These are phyloP conservation scores for Hydriomena furcata DNA, from an alignment of 2,888 invertebrate species.

Conservation along the genomic window DNA sequence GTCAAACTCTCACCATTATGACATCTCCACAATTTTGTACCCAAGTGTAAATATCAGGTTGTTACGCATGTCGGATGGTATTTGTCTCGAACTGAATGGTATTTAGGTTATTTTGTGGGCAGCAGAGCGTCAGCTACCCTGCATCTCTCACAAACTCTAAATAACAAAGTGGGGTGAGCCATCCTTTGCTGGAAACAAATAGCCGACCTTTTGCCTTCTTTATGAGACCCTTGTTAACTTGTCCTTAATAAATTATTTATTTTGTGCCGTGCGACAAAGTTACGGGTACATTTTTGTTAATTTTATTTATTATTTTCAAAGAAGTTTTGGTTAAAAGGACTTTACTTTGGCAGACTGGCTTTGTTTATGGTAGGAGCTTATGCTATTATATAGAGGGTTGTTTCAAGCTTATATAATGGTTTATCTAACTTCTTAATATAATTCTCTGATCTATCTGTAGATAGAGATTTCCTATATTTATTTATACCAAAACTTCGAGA, in stretches of 20 bases:
- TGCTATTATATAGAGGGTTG: slow-evolving; percentile 14
- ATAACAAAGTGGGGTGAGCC: slow-evolving; percentile 75
- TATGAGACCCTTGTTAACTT: slow-evolving; percentile 83
- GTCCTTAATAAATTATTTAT: slow-evolving; percentile 83
- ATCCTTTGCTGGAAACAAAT: slow-evolving; percentile 78
- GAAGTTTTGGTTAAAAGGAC: slow-evolving; percentile 43
- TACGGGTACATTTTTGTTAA: slow-evolving; percentile 63
- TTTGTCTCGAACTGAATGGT: slow-evolving; percentile 32
- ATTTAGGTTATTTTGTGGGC: slow-evolving; percentile 56
- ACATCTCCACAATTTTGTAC: too few species aligned
- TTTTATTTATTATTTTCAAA: slow-evolving; percentile 70
- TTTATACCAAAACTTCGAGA: too few species aligned
- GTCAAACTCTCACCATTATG: too few species aligned
- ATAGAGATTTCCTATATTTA: too few species aligned
- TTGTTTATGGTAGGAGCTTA: slow-evolving; percentile 34
- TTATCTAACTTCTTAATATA: too few species aligned
- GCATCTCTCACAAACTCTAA: slow-evolving; percentile 68
- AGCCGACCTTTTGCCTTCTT: slow-evolving; percentile 82
- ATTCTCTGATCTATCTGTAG: too few species aligned
- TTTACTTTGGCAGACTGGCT: too few species aligned
- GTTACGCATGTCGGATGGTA: neutral
- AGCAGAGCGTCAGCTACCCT: slow-evolving; percentile 45
- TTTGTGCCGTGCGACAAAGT: slow-evolving; percentile 59
- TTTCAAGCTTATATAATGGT: neutral
- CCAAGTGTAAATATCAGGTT: neutral